Evolutionary conservation across 1,140 invertebrate species (phyloP).

Genomic region (Drosophila kikkawai): DNA sequence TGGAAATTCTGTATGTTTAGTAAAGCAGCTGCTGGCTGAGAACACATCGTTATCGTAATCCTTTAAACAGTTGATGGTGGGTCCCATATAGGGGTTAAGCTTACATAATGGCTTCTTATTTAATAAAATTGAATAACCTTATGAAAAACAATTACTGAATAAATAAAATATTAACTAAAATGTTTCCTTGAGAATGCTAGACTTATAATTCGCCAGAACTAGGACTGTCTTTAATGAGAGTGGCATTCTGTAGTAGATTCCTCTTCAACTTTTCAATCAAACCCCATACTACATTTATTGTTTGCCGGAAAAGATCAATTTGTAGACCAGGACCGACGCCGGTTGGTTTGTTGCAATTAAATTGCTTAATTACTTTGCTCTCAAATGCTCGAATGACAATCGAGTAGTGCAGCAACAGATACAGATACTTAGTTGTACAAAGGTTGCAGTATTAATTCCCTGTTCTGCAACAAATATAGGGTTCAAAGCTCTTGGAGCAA

Average conservation of each 20-base stretch:
- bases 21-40: not conserved
- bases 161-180: too few relatives aligned
- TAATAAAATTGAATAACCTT: not conserved
- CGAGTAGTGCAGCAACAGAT: constrained; percentile 3
- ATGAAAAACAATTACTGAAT: too few relatives aligned
- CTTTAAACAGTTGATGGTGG: not conserved
- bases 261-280: not conserved
- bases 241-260: not conserved
- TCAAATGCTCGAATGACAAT: constrained; percentile 3
- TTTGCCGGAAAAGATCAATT: constrained; percentile 41
- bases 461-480: constrained; percentile 6
- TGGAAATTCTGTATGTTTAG: constrained; percentile 2
- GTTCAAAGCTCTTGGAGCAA: constrained; percentile 24
- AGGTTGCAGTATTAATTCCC: constrained; percentile 17
- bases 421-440: constrained; percentile 15
- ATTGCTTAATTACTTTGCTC: constrained; percentile 32
- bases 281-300: not conserved
- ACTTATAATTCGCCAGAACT: too few relatives aligned
- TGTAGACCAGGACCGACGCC: constrained; percentile 3
- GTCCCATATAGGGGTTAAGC: not conserved
- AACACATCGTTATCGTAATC: constrained; percentile 12
- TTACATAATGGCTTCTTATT: not conserved
- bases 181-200: too few relatives aligned
- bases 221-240: too few relatives aligned
- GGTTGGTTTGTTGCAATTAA: constrained; percentile 17